Evolutionary conservation across 2,797 vertebrate genomes (phyloP), one percentile per base, ranked within the genome.

Genomic region (Sparus aurata): DNA sequence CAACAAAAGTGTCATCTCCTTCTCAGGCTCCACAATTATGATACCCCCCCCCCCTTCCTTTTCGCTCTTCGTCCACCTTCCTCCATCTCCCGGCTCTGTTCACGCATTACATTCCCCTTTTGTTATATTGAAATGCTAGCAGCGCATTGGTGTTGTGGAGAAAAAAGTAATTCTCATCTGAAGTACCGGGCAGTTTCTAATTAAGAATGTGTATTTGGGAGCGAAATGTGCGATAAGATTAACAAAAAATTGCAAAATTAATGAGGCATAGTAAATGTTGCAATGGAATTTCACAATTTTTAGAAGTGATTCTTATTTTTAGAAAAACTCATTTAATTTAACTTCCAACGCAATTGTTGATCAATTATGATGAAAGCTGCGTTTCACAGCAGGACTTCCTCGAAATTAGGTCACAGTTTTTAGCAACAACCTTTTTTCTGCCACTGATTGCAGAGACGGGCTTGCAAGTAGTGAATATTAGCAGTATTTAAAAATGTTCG

Each of bases 1-100:
- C 86, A 90, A 91, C 84, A 83, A 81, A 87, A 82, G 84, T 85
- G 76, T 78, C 73, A 69, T 58, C 78, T 88, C 74, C 69, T 69
- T 64, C 78, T 80, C 75, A 75, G 63, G 64, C 69, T 49, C 72
- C 12, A 52, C 75, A 85, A 84, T 87, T 87, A 90, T n/a, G n/a
- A n/a, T 88, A 77, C 77, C 61, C n/a, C 79, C 74, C 71, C 59
- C 59, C 59, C 59, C 46, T 49, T 54, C 62, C 43, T 58, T 49
- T 49, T 49, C 27, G 22, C 68, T 74, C 52, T 85, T 62, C 8
- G 1, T 68, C 50, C 63, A 77, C 43, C 65, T 70, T 22, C 74
- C 59, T 55, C 27, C 54, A 57, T 67, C 43, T 47, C 30, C 20
- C 77, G 73, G 23, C 16, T 69, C 71, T 82, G 22, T 80, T 85